Base-by-base conservation (phyloP, 2,888 invertebrate genomes). In the Steromphala cineraria region DNA sequence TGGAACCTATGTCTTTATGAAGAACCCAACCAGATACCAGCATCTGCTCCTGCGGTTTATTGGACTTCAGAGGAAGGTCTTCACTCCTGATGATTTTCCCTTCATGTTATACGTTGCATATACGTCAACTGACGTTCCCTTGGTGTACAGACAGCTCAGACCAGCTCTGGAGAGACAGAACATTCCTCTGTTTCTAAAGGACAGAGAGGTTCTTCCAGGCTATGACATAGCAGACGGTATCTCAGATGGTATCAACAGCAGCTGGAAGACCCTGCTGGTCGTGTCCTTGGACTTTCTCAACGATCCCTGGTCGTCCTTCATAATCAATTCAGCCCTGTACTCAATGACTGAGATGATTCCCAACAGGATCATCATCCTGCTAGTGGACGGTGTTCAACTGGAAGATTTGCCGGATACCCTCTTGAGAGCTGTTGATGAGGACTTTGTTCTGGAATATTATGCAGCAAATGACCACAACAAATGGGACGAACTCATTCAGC, bases 181-280 rank as follows among this genome's bases (percentile, higher is more conserved):
- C 2, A 46, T 46, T 46, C 46, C 46, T 46, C 75, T 75, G 53
- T 75, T 52, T 52, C 21, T 75, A 24, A 40, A 75, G 15, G 75
- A 75, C 24, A n/a, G 75, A 1, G 75, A 75, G 28, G 52, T 75
- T 52, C n/a, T 75, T 40, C 75, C 75, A 28, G 75, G 75, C n/a
- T 53, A 75, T 52, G 75, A 52, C 52, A 52, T 75, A 8, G 24
- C 52, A 52, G 75, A 52, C 15, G 75, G 75, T 19, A 75, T 75
- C 52, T 21, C 52, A 40, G 75, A 75, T 19, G 75, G 75, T 4
- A 53, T 75, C 15, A 53, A 75, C 24, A 24, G 24, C 19, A 75
- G 75, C 24, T 75, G 75, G 75, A 75, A 52, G 75, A 75, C 75
- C 24, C 10, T 75, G 46, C 75, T 75, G 19, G 19, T 75, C 19